Evolutionary conservation across 2,888 invertebrate species (phyloP), one percentile per base, ranked within the genome.

Genomic region (Sesamia inferens): DNA sequence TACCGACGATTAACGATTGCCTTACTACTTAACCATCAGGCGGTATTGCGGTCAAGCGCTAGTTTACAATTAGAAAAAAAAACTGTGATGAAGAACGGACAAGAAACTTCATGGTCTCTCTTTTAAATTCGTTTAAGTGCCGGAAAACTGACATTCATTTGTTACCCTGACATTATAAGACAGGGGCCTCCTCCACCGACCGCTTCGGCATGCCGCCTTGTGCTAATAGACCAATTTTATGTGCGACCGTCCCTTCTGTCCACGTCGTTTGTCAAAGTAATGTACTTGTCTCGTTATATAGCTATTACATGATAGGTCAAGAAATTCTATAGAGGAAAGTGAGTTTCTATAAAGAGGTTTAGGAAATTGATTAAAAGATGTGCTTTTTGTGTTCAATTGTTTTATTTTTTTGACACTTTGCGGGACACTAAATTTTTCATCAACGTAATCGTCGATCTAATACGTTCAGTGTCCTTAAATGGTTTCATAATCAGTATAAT

Each of bases 201-300:
- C 63, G 44, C 79, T 63, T 73, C 67, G 54, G 31, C 22, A 44
- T 63, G 31, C 54, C 44, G 8, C n/a, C 44, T 13, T 63, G 44
- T 64, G 22, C 61, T 69, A 70, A 74, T 58, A 71, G 22, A 48
- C 14, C 55, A 19, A 57, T 75, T 79, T 76, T 31, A 69, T 68
- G 63, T 58, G 48, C 48, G 16, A 42, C 67, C 58, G 47, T 3
- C 61, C 59, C 24, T 68, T 68, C 8, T 68, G n/a, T 24, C 67
- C 61, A 80, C 79, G 76, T 79, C 81, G 51, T 79, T 79, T 76
- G 19, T 80, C 68, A 76, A 42, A 10, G 48, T 65, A 67, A 80
- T 76, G 58, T 57, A 31, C 62, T 59, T 70, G 70, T 66, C 58
- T 54, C 48, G 62, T 48, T 47, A 47, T 24, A 31, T n/a, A 67